A percentile compares a stretch with the other conserved stretches of the same genome.
These are phyloP conservation scores for Tragelaphus eurycerus DNA, from an alignment of 2,797 vertebrate genomes.

Conservation along the genomic window DNA sequence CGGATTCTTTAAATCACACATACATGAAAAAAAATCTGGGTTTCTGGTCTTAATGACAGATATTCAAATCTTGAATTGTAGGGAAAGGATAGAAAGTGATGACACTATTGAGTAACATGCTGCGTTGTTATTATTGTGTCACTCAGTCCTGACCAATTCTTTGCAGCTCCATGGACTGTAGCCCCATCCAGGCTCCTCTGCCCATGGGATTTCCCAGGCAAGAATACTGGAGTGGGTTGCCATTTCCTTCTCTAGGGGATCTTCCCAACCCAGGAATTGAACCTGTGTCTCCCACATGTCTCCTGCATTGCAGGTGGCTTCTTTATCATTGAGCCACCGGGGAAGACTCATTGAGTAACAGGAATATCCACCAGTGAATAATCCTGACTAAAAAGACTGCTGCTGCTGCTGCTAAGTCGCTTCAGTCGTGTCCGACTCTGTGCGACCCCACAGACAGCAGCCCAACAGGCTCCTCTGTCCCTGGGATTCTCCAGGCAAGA, in stretches of 20 bases:
- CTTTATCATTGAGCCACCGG: neutral
- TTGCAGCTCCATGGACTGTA: neutral
- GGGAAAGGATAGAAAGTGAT: neutral
- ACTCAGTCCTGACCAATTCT: neutral
- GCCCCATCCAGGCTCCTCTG: neutral
- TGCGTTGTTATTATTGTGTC: neutral
- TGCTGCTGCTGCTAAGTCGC: no score
- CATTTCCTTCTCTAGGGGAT: neutral
- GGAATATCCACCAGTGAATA: neutral
- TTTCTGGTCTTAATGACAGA: neutral
- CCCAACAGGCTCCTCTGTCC: no score
- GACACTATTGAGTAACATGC: neutral
- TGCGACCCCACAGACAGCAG: no score
- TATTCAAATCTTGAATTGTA: neutral
- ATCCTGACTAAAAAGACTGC: neutral
- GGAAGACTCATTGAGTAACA: neutral
- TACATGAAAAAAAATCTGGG: neutral
- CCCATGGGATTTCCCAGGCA: neutral
- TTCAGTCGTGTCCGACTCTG: no score
- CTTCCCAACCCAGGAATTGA: neutral
- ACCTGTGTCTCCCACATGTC: neutral
- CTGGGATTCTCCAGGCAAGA: no score
- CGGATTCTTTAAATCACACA: neutral
- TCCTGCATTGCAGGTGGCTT: neutral
- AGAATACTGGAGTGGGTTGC: neutral